These are phyloP conservation scores for Epirrhoe alternata DNA, from an alignment of 2,888 invertebrate genomes.

Conservation along the genomic window DNA sequence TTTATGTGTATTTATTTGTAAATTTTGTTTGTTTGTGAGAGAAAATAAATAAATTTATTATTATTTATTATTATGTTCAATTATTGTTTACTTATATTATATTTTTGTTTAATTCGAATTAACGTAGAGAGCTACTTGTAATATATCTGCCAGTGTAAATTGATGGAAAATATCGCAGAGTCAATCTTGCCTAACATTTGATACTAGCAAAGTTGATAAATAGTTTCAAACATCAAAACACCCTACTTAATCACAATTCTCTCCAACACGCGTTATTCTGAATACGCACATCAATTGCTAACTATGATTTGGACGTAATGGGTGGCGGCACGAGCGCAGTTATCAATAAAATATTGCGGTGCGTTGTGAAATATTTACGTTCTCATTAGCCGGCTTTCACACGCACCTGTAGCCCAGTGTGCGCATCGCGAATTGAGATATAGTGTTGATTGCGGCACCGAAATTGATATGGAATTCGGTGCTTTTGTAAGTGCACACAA, in stretches of 20 bases:
- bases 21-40: too few species aligned
- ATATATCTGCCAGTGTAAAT: too few species aligned
- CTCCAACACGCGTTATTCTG: constrained; percentile 35
- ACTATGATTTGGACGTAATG: constrained; percentile 46
- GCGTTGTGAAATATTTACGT: constrained; percentile 68
- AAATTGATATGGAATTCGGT: constrained; percentile 22
- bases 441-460: constrained; percentile 29
- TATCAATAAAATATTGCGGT: constrained; percentile 67
- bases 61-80: too few species aligned
- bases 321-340: constrained; percentile 45
- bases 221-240: neutral
- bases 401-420: constrained; percentile 40
- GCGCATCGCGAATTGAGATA: constrained; percentile 38
- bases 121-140: too few species aligned
- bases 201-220: too few species aligned
- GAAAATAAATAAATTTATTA: too few species aligned
- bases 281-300: constrained; percentile 44
- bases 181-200: too few species aligned
- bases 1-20: too few species aligned
- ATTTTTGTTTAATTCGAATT: too few species aligned
- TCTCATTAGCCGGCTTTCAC: constrained; percentile 63
- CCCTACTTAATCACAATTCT: constrained; percentile 16
- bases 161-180: too few species aligned
- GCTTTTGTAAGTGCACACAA: constrained; percentile 8
- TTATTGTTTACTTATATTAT: too few species aligned